Percentiles rank a stretch among this genome's conserved stretches.
These are phyloP conservation scores for Yasuhikotakia modesta DNA, from an alignment of 2,797 vertebrate genomes.

Conservation along the genomic window DNA sequence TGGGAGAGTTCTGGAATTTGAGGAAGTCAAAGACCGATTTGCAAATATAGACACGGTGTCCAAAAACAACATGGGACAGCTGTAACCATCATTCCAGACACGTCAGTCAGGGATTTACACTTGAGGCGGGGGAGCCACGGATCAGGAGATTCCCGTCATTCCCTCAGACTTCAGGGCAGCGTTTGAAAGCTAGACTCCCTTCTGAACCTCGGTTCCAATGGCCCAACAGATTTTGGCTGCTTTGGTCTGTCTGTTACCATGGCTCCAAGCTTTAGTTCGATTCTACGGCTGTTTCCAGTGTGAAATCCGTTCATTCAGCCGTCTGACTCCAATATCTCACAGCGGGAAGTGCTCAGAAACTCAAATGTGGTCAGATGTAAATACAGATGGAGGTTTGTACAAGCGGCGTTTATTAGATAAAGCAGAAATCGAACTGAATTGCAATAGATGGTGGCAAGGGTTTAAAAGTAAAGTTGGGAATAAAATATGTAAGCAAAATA, in stretches of 20 bases:
- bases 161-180: slow-evolving; percentile 44
- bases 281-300: slow-evolving; percentile 15
- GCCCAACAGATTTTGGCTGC: slow-evolving; percentile 17
- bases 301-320: slow-evolving; percentile 35
- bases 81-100: slow-evolving; percentile 55
- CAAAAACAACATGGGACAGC: slow-evolving; percentile 66
- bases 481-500: no score
- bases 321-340: background rate
- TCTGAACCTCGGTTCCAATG: slow-evolving; percentile 23
- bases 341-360: slow-evolving; percentile 8
- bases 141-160: slow-evolving; percentile 54
- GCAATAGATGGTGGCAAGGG: background rate
- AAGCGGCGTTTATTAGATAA: slow-evolving; percentile 5
- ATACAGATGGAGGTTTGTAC: slow-evolving; percentile 10
- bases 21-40: background rate
- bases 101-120: slow-evolving; percentile 60
- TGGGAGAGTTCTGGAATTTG: slow-evolving; percentile 33
- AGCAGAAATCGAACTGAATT: background rate
- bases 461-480: no score
- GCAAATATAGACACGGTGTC: slow-evolving; percentile 45
- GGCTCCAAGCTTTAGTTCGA: slow-evolving; percentile 34
- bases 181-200: slow-evolving; percentile 31
- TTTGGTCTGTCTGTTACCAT: slow-evolving; percentile 49
- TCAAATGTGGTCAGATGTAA: background rate
- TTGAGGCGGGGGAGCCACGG: slow-evolving; percentile 47